These are phyloP conservation scores for Drosophila bipectinata DNA, from an alignment of 1,140 invertebrate genomes.

Conservation along the genomic window DNA sequence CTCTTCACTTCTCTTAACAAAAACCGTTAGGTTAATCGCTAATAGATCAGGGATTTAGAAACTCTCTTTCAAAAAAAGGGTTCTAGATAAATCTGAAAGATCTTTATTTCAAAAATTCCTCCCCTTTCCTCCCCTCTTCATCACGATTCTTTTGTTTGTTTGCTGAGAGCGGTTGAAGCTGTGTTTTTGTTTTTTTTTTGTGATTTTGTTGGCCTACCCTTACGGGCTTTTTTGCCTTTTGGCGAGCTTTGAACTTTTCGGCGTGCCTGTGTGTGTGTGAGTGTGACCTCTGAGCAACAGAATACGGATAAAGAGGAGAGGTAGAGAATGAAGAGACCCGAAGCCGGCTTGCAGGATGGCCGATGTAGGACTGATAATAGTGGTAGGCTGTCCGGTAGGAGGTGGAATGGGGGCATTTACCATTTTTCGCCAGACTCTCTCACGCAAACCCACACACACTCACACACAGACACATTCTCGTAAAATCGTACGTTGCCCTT, in stretches of 20 bases:
- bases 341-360: constrained; percentile 42
- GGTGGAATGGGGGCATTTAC: constrained; percentile 11
- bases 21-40: no score
- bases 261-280: constrained; percentile 15
- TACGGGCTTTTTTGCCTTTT: constrained; percentile 30
- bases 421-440: constrained; percentile 29
- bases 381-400: constrained; percentile 1
- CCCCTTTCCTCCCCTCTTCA: constrained; percentile 2
- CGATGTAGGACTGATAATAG: constrained; percentile 30
- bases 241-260: constrained; percentile 67
- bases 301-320: constrained; percentile 14
- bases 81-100: background rate
- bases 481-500: constrained; percentile 77
- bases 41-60: background rate
- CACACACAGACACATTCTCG: constrained; percentile 33
- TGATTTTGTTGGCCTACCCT: constrained; percentile 25
- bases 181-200: constrained; percentile 30
- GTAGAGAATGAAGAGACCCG: background rate
- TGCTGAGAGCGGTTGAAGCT: constrained; percentile 37
- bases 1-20: background rate
- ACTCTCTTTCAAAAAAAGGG: no score
- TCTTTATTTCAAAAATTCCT: no score
- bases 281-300: constrained; percentile 40
- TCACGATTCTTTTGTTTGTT: constrained; percentile 52
- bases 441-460: constrained; percentile 12